Conservation (phyloP, 2,113 vertebrate species). For the Zosterops hypoxanthus region DNA sequence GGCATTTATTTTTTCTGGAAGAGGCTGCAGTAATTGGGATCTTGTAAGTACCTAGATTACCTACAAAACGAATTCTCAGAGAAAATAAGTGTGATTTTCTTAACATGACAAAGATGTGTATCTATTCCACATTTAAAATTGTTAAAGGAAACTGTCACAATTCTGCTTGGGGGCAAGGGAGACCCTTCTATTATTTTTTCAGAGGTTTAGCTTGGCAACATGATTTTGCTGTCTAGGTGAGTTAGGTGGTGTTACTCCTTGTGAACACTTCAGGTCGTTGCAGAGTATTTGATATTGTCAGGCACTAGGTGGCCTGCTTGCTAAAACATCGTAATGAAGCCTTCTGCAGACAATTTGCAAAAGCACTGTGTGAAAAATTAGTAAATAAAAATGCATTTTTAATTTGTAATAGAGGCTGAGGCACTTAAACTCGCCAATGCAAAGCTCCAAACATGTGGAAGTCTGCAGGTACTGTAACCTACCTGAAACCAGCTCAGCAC, state of each 20-base stretch:
- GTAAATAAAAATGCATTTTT: not conserved
- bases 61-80: not conserved
- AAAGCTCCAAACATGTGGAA: not conserved
- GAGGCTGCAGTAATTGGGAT: not conserved
- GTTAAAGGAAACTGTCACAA: not conserved
- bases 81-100: not conserved
- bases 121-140: not conserved
- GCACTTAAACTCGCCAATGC: not conserved
- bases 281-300: conserved; percentile 39
- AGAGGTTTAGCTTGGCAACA: not conserved
- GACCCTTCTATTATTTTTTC: not conserved
- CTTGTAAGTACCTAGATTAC: not conserved
- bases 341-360: not conserved
- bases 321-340: conserved; percentile 14
- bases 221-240: not conserved
- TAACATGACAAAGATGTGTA: not conserved
- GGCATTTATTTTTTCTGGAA: not conserved
- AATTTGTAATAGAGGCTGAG: not conserved
- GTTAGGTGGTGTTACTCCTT: not conserved
- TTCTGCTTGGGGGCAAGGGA: not conserved
- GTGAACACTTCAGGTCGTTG: not conserved
- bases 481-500: not conserved
- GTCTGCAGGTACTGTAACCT: not conserved
- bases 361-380: not conserved
- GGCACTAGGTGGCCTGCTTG: conserved; percentile 70